Evolutionary conservation across 2,888 invertebrate species (phyloP).

Genomic region (Acanthosoma haemorrhoidale): DNA sequence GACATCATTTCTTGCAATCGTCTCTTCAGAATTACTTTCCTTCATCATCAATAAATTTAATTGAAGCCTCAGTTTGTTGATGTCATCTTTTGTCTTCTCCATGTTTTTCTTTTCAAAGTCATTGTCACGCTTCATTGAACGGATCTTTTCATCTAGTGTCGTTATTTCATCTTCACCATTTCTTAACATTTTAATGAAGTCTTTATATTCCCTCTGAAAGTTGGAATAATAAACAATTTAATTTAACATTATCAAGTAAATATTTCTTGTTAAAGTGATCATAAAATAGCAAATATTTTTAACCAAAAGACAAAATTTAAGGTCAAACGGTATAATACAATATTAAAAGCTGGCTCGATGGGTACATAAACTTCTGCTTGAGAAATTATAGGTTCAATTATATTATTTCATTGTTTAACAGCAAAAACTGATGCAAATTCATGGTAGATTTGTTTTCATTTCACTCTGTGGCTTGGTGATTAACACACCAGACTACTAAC

Average conservation of each 20-base stretch:
- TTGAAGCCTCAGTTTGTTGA: constrained; percentile 26
- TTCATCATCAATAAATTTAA: constrained; percentile 53
- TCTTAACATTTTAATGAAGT: constrained; percentile 49
- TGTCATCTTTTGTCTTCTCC: constrained; percentile 26
- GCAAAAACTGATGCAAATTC: too few species aligned
- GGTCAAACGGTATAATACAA: too few species aligned
- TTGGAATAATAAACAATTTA: neutral
- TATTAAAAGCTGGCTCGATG: too few species aligned
- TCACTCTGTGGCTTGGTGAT: too few species aligned
- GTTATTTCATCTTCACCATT: constrained; percentile 49
- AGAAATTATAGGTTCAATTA: too few species aligned
- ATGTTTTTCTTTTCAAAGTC: constrained; percentile 32
- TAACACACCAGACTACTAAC: too few species aligned
- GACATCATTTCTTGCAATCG: constrained; percentile 58
- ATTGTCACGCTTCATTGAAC: constrained; percentile 25
- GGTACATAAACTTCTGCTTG: too few species aligned
- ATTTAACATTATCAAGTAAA: too few species aligned
- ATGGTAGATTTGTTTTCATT: too few species aligned
- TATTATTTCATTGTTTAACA: too few species aligned
- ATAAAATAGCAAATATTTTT: constrained; percentile 13
- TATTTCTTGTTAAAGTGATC: too few species aligned
- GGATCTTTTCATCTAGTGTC: constrained; percentile 41
- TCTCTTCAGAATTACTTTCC: constrained; percentile 60
- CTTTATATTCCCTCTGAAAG: constrained; percentile 51
- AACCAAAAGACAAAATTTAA: neutral